These are phyloP conservation scores for Tiliacea citrago DNA, from an alignment of 2,888 invertebrate species.

Conservation along the genomic window DNA sequence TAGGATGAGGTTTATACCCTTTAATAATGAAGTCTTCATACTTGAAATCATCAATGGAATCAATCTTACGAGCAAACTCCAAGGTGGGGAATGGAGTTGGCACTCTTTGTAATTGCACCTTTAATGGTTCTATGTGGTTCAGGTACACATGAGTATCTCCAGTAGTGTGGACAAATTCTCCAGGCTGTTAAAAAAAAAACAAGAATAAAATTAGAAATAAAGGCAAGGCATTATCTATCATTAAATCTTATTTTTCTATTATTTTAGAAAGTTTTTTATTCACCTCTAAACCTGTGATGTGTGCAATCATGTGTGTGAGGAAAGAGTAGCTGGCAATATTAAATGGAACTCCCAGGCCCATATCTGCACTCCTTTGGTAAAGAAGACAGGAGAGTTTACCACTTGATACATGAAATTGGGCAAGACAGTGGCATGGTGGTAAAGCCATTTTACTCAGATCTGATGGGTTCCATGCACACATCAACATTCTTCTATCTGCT, in stretches of 20 bases:
- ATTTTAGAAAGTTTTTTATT: neutral
- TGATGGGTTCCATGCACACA: slow-evolving; percentile 98
- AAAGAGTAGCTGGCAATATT: slow-evolving; percentile 99
- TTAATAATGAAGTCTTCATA: slow-evolving; percentile 96
- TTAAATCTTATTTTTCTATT: too few relatives aligned
- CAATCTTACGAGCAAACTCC: slow-evolving; percentile 93
- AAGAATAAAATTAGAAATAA: neutral
- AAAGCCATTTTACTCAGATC: slow-evolving; percentile 98
- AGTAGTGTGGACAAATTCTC: slow-evolving; percentile 98
- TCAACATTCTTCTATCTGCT: slow-evolving; percentile 96
- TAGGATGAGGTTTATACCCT: slow-evolving; percentile 96
- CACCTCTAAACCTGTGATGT: slow-evolving; percentile 97
- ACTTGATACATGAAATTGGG: slow-evolving; percentile 97
- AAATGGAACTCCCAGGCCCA: slow-evolving; percentile 99
- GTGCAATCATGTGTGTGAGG: slow-evolving; percentile 98
- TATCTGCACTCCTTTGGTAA: slow-evolving; percentile 99
- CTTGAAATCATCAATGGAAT: slow-evolving; percentile 96
- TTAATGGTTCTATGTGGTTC: slow-evolving; percentile 96
- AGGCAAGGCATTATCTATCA: neutral
- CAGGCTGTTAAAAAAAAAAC: slow-evolving; percentile 91
- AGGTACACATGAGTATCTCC: slow-evolving; percentile 99
- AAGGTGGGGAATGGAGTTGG: slow-evolving; percentile 96
- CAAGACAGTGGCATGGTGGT: slow-evolving; percentile 98
- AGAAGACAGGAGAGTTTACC: slow-evolving; percentile 97
- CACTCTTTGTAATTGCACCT: slow-evolving; percentile 94